Evolutionary conservation across 2,113 vertebrate genomes (phyloP).

Genomic region (Dunckerocampus dactyliophorus): DNA sequence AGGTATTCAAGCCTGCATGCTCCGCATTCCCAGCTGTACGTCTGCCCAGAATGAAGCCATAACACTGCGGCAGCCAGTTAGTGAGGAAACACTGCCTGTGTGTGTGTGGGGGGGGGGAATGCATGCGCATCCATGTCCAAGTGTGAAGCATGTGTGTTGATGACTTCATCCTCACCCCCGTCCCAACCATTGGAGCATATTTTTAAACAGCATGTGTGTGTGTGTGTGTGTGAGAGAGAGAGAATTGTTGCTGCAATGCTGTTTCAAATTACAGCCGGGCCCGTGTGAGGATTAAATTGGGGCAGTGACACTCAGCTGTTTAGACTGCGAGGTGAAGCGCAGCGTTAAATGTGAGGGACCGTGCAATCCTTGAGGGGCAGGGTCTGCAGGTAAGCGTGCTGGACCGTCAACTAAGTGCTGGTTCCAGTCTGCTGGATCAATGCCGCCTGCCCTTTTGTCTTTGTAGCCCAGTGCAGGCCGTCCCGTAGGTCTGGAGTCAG

Average conservation of each 20-base stretch:
- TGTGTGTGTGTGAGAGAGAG: too few species aligned
- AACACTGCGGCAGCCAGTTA: conserved; percentile 45
- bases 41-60: conserved; percentile 57
- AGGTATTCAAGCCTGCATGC: conserved; percentile 52
- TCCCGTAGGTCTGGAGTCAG: too few species aligned
- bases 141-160: conserved; percentile 36
- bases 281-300: conserved; percentile 43
- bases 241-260: conserved; percentile 34
- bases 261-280: conserved; percentile 59
- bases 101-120: conserved; percentile 31
- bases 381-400: too few species aligned
- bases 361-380: too few species aligned
- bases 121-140: conserved; percentile 14
- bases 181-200: conserved; percentile 49
- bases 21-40: conserved; percentile 66
- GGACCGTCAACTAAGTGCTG: too few species aligned
- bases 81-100: conserved; percentile 38
- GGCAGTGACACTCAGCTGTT: conserved; percentile 59
- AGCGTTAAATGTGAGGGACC: conserved; percentile 50
- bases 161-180: conserved; percentile 59
- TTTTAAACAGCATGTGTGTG: conserved; percentile 40
- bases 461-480: too few species aligned
- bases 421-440: too few species aligned
- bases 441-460: too few species aligned
- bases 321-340: conserved; percentile 62